Evolutionary conservation across 2,888 invertebrate species (phyloP), one percentile per base, ranked within the genome.

Genomic region (Calliscelio sp.): DNA sequence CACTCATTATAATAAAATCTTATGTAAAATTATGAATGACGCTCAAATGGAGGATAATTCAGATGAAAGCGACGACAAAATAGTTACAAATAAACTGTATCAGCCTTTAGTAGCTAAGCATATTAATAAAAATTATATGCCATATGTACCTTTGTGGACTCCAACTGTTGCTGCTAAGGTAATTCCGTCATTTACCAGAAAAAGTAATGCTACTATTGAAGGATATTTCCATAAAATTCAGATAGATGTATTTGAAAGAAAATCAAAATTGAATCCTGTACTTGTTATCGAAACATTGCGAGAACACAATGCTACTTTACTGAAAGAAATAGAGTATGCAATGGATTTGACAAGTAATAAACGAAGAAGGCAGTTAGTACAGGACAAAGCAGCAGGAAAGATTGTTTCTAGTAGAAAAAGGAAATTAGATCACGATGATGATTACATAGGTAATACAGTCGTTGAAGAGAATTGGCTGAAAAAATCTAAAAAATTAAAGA

Each of bases 201-300:
- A 59, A 59, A 59, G 71, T 16, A 71, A 71, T 46, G 59, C 16
- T 24, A 2, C 22, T 28, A 38, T 68, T 7, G 68, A 68, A 53
- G 38, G 68, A 11, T 68, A 25, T 24, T 68, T 51, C 16, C 6
- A 38, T 28, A 7, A 5, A 0, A 20, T 53, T 3, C 51, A 66
- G 14, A 16, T 38, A 16, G 8, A 35, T 7, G 11, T 51, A 8
- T 51, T 66, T 4, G 14, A 24, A 16, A 14, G 51, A 11, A 32
- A 66, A 11, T 38, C 8, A 3, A 68, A 68, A 14, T 25, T 53
- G 8, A 28, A 16, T 16, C 28, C 49, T 11, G n/a, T 49, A 8
- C 16, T n/a, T n/a, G 28, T 70, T 20, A 14, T 70, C 7, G 25
- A 70, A 57, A 57, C 8, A 44, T 5, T 53, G 2, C 20, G 53